phyloP scores from a whole-genome alignment of 2,113 vertebrate species.

The Trematocara variabile region DNA sequence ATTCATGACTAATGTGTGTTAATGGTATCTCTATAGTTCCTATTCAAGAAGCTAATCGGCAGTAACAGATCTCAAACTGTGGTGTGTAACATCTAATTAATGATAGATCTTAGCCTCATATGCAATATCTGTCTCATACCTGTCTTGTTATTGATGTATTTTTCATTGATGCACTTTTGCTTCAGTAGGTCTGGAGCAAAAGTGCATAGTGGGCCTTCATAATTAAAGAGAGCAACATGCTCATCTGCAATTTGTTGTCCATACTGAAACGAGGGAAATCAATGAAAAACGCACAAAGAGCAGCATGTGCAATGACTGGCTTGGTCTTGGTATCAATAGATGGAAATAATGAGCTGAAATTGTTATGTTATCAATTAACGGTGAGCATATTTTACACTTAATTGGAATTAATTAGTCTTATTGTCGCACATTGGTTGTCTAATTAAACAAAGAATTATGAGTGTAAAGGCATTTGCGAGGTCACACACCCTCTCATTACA shows the following conservation, averaged over 20 bases:
- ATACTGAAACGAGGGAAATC: constrained; percentile 2
- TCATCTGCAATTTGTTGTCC: neutral
- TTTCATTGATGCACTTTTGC: neutral
- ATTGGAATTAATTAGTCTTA: constrained; percentile 28
- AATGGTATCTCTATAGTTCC: constrained; percentile 49
- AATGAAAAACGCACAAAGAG: neutral
- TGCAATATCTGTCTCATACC: constrained; percentile 45
- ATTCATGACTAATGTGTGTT: constrained; percentile 47
- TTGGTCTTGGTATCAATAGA: neutral
- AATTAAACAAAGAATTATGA: constrained; percentile 11
- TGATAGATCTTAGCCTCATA: constrained; percentile 52
- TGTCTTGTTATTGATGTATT: constrained; percentile 22
- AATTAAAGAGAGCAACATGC: neutral
- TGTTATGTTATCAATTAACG: neutral
- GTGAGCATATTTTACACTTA: constrained; percentile 4
- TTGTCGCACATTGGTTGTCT: neutral
- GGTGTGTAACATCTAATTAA: constrained; percentile 64
- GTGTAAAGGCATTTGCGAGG: neutral
- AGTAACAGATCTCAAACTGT: constrained; percentile 55
- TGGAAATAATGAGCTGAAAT: constrained; percentile 13
- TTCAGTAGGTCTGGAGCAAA: neutral
- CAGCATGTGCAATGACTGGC: neutral
- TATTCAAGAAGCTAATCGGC: constrained; percentile 56
- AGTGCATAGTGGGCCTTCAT: neutral
- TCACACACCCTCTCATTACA: neutral